A percentile compares a stretch with the other conserved stretches of the same genome.
phyloP scores from a whole-genome alignment of 2,888 invertebrate genomes.

The Ichneumon xanthorius region DNA sequence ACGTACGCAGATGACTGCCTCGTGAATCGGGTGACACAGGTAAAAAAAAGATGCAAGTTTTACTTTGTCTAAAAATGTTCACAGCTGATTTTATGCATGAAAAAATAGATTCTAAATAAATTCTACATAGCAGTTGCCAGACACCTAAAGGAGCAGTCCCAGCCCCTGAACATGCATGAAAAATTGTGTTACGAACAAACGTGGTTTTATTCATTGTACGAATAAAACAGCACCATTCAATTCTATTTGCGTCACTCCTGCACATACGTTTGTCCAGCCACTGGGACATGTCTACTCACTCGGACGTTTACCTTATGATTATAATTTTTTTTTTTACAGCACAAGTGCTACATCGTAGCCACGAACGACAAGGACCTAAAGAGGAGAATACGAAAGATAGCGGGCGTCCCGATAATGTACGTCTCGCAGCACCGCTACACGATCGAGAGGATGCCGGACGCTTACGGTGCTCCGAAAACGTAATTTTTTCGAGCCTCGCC shows the following conservation, averaged over 20 bases:
- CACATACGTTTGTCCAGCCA: too few species aligned
- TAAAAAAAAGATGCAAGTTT: conserved; percentile 75
- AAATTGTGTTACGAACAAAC: too few species aligned
- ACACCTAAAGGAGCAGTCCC: too few species aligned
- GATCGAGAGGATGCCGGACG: conserved; percentile 99
- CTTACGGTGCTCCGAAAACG: conserved; percentile 95
- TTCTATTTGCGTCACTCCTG: background rate
- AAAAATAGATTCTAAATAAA: background rate
- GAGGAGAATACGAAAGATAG: conserved; percentile 97
- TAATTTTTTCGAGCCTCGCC: conserved; percentile 69
- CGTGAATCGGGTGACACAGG: conserved; percentile 96
- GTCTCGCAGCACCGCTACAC: conserved; percentile 96
- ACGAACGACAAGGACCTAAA: conserved; percentile 99
- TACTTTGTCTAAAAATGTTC: too few species aligned
- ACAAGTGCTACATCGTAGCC: conserved; percentile 99
- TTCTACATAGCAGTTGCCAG: too few species aligned
- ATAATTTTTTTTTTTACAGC: conserved; percentile 86
- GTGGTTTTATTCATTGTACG: too few species aligned
- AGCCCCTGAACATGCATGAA: too few species aligned
- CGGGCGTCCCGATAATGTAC: conserved; percentile 99
- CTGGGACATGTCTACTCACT: too few species aligned
- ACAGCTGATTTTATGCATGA: background rate
- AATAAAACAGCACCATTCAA: too few species aligned
- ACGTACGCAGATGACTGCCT: conserved; percentile 99
- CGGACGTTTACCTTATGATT: background rate